Evolutionary conservation across 2,888 invertebrate species (phyloP), one percentile per base, ranked within the genome.

Genomic region (Steromphala cineraria): DNA sequence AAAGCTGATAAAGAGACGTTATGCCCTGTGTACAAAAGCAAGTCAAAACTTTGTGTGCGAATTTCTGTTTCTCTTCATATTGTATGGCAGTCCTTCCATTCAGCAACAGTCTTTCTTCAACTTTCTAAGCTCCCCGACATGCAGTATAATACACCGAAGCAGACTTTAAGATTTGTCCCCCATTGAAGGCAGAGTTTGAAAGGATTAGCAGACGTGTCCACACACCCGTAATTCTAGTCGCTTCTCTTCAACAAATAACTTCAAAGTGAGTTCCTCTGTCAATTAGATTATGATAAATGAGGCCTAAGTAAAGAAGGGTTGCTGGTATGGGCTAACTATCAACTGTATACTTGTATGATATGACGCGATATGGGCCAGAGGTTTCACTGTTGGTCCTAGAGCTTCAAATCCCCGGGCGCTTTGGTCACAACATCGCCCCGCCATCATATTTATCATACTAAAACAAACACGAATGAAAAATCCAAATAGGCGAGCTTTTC

Each of bases 391-490:
- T 62, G 1, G 46, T 46, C 46, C 13, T 46, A 46, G 46, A 46
- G 46, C 13, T 46, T 46, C 46, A 56, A 71, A 71, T 36, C 71
- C 71, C 36, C 19, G 28, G 71, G 36, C 19, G 31, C 17, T 36
- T 31, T 71, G 71, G 31, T 40, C 71, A 71, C 36, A 40, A 13
- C 40, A 24, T 62, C 24, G 15, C 62, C 21, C 62, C 62, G 10
- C 15, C 31, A 36, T 13, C 31, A 71, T 31, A 71, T 71, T 71
- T 71, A 71, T 71, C 71, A 71, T 71, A 71, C 36, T 36, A 71
- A 71, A 71, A 71, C 40, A 71, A 71, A 71, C 71, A 71, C 71
- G 36, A 71, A 71, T 71, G 71, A 71, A 71, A 71, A 71, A 71
- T 19, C 31, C 36, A 71, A 71, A 31, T 71, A 71, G 71, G 71